Evolutionary conservation across 1,140 invertebrate genomes (phyloP), one percentile per base, ranked within the genome.

Genomic region (Eupristina koningsbergeri): DNA sequence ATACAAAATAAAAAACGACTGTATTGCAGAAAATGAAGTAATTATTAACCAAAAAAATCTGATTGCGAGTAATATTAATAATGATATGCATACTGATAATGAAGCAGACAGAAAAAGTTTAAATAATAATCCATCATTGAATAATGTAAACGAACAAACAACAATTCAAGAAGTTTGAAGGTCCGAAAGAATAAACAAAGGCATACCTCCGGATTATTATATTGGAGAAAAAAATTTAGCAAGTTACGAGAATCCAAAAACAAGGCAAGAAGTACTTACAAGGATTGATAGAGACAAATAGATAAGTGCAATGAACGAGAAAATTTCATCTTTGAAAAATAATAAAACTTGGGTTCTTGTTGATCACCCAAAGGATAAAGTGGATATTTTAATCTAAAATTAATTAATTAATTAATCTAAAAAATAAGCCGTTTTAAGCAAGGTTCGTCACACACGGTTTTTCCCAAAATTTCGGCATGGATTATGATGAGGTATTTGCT

Each of bases 1-100:
- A 39, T 79, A 26, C 83, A 86, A 41, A 85, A 81, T n/a, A n/a
- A 36, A 26, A 26, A 63, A 7, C 61, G 61, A 11, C 61, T 63
- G n/a, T 53, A 53, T 26, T 7, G n/a, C 61, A 63, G n/a, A 63
- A 63, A 26, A 63, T 26, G 7, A 63, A 26, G 6, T 7, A 63
- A 17, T 26, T 63, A 26, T 63, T 17, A n/a, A 63, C 15, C 61
- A 53, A 53, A 9, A 9, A 63, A 63, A 63, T 7, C 17, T 63
- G 61, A 15, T 15, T 11, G 61, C 11, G n/a, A 63, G n/a, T 15
- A 63, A 17, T 6, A 15, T 7, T n/a, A n/a, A n/a, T n/a, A n/a
- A n/a, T n/a, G n/a, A n/a, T n/a, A n/a, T n/a, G n/a, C n/a, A n/a
- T n/a, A n/a, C n/a, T n/a, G n/a, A n/a, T n/a, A n/a, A n/a, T n/a